These are phyloP conservation scores for Julus scandinavius DNA, from an alignment of 2,888 invertebrate genomes.

Conservation along the genomic window DNA sequence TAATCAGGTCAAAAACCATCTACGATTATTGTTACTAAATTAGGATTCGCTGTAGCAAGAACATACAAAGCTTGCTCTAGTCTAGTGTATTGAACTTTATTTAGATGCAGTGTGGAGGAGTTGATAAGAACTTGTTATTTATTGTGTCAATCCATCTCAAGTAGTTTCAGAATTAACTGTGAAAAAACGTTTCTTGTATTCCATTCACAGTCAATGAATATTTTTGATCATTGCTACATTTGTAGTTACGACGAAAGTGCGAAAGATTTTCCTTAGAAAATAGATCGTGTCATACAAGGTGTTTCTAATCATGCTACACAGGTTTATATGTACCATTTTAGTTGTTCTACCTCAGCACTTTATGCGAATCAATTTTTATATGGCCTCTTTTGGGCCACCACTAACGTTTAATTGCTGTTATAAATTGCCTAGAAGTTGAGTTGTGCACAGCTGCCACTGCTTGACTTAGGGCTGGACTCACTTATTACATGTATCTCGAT, in stretches of 20 bases:
- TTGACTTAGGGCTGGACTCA: neutral
- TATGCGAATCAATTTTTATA: neutral
- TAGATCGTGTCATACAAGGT: neutral
- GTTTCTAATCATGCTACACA: neutral
- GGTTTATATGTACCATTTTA: neutral
- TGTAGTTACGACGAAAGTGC: too few species aligned
- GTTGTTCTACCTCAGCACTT: neutral
- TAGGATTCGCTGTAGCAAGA: neutral
- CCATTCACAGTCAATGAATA: too few species aligned
- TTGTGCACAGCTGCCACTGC: neutral
- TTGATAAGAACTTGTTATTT: too few species aligned
- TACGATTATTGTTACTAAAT: neutral
- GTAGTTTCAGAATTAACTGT: too few species aligned
- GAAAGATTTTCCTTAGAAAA: too few species aligned
- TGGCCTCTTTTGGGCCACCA: neutral
- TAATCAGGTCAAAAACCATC: neutral
- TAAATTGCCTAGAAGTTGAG: slow-evolving; percentile 27
- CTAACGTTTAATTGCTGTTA: slow-evolving; percentile 40
- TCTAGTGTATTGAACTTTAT: too few species aligned
- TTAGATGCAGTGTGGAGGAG: too few species aligned
- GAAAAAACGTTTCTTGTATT: too few species aligned
- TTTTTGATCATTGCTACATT: too few species aligned
- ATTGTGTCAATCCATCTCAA: too few species aligned
- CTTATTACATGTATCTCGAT: neutral
- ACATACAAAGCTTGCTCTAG: neutral